Conservation (phyloP, 2,888 invertebrate genomes). For the Tethea ocularis region DNA sequence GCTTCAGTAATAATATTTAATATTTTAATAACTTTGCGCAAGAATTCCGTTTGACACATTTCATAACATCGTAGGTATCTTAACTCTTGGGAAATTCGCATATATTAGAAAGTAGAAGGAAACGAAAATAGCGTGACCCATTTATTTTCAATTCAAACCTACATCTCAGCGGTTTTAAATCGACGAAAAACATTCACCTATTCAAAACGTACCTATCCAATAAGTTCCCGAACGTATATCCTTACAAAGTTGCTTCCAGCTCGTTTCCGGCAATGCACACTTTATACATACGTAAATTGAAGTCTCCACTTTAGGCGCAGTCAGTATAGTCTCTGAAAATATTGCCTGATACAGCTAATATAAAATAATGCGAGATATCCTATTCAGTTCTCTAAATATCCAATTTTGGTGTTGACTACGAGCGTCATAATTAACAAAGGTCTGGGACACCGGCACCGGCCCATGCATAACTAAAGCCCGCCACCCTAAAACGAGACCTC, state of each 20-base stretch:
- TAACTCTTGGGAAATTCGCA: background rate
- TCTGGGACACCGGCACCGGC: conserved; percentile 54
- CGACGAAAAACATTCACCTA: conserved; percentile 8
- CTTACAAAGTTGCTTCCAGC: conserved; percentile 4
- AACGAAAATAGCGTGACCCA: conserved; percentile 1
- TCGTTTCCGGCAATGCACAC: background rate
- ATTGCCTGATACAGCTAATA: conserved; percentile 12
- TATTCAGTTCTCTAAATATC: conserved; percentile 57
- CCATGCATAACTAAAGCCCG: conserved; percentile 71
- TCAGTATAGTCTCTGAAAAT: conserved; percentile 10
- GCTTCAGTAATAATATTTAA: too few relatives aligned
- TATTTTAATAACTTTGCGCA: too few relatives aligned
- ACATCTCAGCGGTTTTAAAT: conserved; percentile 7
- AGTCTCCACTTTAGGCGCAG: conserved; percentile 8
- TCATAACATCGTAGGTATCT: background rate
- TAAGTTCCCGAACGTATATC: conserved; percentile 5
- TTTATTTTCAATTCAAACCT: conserved; percentile 7
- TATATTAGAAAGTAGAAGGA: background rate
- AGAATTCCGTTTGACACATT: background rate
- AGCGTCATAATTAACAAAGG: conserved; percentile 76
- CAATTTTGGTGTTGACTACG: conserved; percentile 61
- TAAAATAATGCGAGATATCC: conserved; percentile 42
- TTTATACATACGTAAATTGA: conserved; percentile 9
- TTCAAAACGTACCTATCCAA: conserved; percentile 6
- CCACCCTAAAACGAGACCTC: conserved; percentile 50